Conservation (phyloP, 2,888 invertebrate genomes). For the Geotrupes spiniger region DNA sequence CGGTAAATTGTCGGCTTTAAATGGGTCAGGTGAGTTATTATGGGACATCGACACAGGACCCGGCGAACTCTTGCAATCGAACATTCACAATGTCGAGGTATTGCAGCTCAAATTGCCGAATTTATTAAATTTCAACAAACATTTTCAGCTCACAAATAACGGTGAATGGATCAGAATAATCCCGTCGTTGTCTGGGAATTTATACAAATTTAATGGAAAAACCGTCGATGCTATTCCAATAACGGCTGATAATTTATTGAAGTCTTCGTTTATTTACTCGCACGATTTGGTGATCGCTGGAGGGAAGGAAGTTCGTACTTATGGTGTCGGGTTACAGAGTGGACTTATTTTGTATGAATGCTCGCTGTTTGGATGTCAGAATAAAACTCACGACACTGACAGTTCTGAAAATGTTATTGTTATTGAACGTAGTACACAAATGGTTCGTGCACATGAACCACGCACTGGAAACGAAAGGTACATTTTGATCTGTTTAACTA, state of each 20-base stretch:
- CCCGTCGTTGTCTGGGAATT: slow-evolving; percentile 86
- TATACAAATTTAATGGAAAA: slow-evolving; percentile 90
- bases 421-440: slow-evolving; percentile 78
- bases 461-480: slow-evolving; percentile 81
- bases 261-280: slow-evolving; percentile 83
- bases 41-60: slow-evolving; percentile 81
- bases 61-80: slow-evolving; percentile 79
- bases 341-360: slow-evolving; percentile 77
- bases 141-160: slow-evolving; percentile 64
- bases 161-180: slow-evolving; percentile 87
- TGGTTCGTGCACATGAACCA: slow-evolving; percentile 87
- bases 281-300: slow-evolving; percentile 85
- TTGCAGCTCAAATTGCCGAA: neutral
- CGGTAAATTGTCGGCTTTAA: slow-evolving; percentile 81
- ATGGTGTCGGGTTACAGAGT: slow-evolving; percentile 76
- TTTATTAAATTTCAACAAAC: neutral
- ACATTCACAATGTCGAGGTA: slow-evolving; percentile 85
- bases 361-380: slow-evolving; percentile 68
- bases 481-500: no score
- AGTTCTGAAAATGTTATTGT: slow-evolving; percentile 62
- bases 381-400: slow-evolving; percentile 57
- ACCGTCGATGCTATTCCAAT: slow-evolving; percentile 85
- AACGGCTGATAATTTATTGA: slow-evolving; percentile 80
- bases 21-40: slow-evolving; percentile 65
- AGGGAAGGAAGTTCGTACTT: slow-evolving; percentile 81